Percentiles rank a stretch among this genome's conserved stretches.
Conservation (phyloP, 1,140 invertebrate genomes). For the Euborellia annulipes region DNA sequence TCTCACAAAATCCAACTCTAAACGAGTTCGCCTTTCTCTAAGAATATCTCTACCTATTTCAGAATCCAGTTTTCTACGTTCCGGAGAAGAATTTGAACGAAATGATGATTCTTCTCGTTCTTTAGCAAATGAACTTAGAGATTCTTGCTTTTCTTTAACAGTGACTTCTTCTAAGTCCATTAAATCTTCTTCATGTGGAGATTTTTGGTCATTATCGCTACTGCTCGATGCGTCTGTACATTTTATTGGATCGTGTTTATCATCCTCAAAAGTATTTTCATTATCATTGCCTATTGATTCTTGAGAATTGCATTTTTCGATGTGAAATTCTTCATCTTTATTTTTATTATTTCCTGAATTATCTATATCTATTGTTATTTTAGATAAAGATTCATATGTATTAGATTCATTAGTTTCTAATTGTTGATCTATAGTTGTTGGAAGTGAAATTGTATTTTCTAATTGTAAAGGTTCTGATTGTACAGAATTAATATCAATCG, state of each 20-base stretch:
- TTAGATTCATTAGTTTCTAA: no score
- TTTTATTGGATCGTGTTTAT: not conserved
- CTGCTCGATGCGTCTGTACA: not conserved
- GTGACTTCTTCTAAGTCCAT: not conserved
- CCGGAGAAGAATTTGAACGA: conserved; percentile 4
- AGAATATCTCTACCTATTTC: conserved; percentile 37
- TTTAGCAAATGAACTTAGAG: not conserved
- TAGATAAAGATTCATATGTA: no score
- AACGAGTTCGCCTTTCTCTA: conserved; percentile 31
- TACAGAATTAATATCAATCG: no score
- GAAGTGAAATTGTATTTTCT: no score
- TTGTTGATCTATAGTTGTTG: no score
- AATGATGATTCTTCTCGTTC: not conserved
- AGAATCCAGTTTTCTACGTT: conserved; percentile 33
- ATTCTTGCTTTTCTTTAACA: not conserved
- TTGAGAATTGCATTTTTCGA: no score
- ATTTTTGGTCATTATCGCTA: not conserved
- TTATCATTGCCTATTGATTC: no score
- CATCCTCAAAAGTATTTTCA: no score
- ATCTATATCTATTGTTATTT: no score
- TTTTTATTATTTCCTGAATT: no score
- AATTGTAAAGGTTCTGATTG: no score
- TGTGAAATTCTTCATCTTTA: no score
- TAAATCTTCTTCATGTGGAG: not conserved
- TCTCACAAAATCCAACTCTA: conserved; percentile 28